Conservation (phyloP, 2,888 invertebrate species). For the Amblyteles armatorius region DNA sequence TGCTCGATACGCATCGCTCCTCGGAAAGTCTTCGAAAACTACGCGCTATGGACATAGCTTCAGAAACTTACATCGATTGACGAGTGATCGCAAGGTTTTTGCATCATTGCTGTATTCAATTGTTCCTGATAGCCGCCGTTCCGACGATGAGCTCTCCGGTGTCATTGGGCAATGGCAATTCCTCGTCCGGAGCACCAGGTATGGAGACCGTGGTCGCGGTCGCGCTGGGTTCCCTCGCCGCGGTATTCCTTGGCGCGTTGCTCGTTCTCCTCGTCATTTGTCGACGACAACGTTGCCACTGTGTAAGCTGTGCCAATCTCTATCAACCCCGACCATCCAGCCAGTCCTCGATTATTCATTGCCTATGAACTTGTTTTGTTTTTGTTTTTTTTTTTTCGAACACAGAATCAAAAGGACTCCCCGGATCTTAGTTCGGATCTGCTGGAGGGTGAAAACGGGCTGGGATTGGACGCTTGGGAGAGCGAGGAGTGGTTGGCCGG, state of each 20-base stretch:
- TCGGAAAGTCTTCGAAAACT: background rate
- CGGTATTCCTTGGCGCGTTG: constrained; percentile 89
- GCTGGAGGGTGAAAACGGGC: constrained; percentile 79
- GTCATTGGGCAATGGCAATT: constrained; percentile 77
- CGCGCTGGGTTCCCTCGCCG: constrained; percentile 88
- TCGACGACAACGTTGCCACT: constrained; percentile 86
- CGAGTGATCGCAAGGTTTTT: background rate
- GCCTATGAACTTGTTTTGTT: background rate
- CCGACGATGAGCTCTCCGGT: constrained; percentile 80
- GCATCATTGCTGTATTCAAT: background rate
- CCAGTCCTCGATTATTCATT: background rate
- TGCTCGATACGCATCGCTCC: background rate
- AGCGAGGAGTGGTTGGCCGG: constrained; percentile 81
- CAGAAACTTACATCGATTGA: constrained; percentile 11
- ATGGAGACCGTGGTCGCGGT: constrained; percentile 90
- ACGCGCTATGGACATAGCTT: constrained; percentile 28
- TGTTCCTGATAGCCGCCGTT: background rate
- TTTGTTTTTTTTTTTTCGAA: constrained; percentile 31
- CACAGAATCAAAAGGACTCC: constrained; percentile 81
- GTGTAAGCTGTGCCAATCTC: constrained; percentile 73
- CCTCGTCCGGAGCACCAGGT: constrained; percentile 79
- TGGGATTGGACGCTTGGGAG: constrained; percentile 82
- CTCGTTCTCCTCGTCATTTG: constrained; percentile 88
- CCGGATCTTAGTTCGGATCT: constrained; percentile 80
- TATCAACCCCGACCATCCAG: background rate